phyloP scores from a whole-genome alignment of 2,113 vertebrate genomes.

The Toxostoma redivivum region DNA sequence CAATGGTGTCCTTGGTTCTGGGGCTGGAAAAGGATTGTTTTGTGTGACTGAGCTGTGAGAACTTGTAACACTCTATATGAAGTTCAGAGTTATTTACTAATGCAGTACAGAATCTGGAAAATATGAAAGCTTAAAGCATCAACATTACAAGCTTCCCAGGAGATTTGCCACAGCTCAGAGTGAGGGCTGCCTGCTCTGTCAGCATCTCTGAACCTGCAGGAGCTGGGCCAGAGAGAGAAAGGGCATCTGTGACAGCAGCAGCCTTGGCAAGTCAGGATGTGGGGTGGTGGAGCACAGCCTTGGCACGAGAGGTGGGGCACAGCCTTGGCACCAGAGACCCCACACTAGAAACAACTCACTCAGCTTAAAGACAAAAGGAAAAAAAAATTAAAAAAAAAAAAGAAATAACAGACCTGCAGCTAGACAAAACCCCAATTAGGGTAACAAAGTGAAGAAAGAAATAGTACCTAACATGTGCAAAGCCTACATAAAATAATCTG shows the following conservation, averaged over 20 bases:
- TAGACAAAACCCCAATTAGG: not conserved
- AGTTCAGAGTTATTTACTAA: no score
- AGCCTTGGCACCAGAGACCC: not conserved
- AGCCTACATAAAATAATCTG: not conserved
- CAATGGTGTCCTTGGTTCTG: no score
- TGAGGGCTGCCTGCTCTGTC: not conserved
- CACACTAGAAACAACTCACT: not conserved
- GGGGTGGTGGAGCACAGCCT: not conserved
- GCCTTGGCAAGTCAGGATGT: not conserved
- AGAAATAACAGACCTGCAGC: not conserved
- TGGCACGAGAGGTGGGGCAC: no score
- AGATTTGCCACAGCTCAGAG: not conserved
- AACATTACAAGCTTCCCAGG: not conserved
- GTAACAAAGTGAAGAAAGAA: not conserved
- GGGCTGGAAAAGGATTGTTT: no score
- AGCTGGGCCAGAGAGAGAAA: not conserved
- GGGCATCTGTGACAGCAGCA: not conserved
- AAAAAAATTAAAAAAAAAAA: not conserved
- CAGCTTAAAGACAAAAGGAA: not conserved
- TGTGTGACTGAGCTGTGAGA: no score
- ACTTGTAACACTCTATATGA: no score
- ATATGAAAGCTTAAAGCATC: no score
- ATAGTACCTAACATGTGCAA: not conserved
- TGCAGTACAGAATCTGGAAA: no score
- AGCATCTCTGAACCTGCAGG: not conserved